Conservation (phyloP, 2,888 invertebrate genomes). For the Folsomia candida region DNA sequence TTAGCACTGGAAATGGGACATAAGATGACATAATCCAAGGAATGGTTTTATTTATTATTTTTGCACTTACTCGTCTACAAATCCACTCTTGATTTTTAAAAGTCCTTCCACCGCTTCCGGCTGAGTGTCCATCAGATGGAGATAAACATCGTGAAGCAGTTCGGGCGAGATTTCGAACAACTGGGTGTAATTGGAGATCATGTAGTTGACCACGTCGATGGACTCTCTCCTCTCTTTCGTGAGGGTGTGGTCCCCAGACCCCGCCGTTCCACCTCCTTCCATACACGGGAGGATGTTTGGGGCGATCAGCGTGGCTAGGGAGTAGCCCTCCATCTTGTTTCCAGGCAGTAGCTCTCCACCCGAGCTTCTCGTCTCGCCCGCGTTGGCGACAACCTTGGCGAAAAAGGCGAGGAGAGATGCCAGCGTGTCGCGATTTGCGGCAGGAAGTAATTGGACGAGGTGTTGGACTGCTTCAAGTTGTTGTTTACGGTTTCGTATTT, state of each 20-base stretch:
- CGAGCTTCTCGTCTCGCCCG: constrained; percentile 64
- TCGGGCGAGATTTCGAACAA: constrained; percentile 69
- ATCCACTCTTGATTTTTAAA: constrained; percentile 52
- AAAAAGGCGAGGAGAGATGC: constrained; percentile 78
- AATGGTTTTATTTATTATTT: not conserved
- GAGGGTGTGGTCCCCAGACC: constrained; percentile 55
- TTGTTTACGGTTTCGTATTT: constrained; percentile 75
- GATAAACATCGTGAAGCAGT: constrained; percentile 79
- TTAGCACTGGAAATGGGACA: constrained; percentile 53
- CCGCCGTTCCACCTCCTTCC: constrained; percentile 57
- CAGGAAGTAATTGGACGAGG: constrained; percentile 79
- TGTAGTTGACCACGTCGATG: constrained; percentile 79
- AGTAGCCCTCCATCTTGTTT: constrained; percentile 91
- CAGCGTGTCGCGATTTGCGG: constrained; percentile 85
- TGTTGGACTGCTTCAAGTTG: constrained; percentile 81
- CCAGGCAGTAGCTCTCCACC: constrained; percentile 65
- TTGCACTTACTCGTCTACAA: constrained; percentile 56
- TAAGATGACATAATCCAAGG: no score
- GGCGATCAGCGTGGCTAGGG: constrained; percentile 87
- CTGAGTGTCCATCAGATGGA: constrained; percentile 78
- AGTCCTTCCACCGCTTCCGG: constrained; percentile 74
- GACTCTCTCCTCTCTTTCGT: constrained; percentile 80
- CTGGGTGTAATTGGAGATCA: constrained; percentile 70
- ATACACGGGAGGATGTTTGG: constrained; percentile 86
- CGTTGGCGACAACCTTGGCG: constrained; percentile 70